A percentile compares a stretch with the other conserved stretches of the same genome.
Conservation (phyloP, 2,888 invertebrate genomes). For the Chorisops tibialis region DNA sequence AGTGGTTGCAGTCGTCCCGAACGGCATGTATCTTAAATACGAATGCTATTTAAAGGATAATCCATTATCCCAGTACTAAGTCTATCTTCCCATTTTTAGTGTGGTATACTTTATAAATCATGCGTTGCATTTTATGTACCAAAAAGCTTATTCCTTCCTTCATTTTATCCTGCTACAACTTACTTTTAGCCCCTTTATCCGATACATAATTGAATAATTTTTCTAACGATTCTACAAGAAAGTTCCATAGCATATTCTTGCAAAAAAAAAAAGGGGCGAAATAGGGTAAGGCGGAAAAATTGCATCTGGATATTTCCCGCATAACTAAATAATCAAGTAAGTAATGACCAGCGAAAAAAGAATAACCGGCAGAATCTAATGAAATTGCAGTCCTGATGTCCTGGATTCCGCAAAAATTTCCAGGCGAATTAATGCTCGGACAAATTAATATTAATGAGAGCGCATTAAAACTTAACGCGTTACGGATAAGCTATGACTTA, state of each 20-base stretch:
- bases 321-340: not conserved
- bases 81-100: too few relatives aligned
- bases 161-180: too few relatives aligned
- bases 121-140: too few relatives aligned
- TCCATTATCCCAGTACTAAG: too few relatives aligned
- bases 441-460: slow-evolving; percentile 28
- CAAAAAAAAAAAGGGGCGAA: too few relatives aligned
- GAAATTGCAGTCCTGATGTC: not conserved
- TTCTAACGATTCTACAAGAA: slow-evolving; percentile 13
- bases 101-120: too few relatives aligned
- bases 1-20: too few relatives aligned
- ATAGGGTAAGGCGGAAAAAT: not conserved
- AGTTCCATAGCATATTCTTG: not conserved
- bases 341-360: too few relatives aligned
- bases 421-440: not conserved
- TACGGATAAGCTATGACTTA: slow-evolving; percentile 14
- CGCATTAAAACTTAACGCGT: slow-evolving; percentile 22
- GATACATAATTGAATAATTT: slow-evolving; percentile 15
- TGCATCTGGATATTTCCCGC: slow-evolving; percentile 1
- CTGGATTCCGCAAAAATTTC: not conserved
- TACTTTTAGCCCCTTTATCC: not conserved
- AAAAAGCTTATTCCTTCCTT: too few relatives aligned
- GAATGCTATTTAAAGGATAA: too few relatives aligned
- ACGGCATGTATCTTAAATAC: too few relatives aligned
- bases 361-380: too few relatives aligned